phyloP scores from a whole-genome alignment of 92 coral and sea anemone genomes.

The Epizoanthus ramosus region DNA sequence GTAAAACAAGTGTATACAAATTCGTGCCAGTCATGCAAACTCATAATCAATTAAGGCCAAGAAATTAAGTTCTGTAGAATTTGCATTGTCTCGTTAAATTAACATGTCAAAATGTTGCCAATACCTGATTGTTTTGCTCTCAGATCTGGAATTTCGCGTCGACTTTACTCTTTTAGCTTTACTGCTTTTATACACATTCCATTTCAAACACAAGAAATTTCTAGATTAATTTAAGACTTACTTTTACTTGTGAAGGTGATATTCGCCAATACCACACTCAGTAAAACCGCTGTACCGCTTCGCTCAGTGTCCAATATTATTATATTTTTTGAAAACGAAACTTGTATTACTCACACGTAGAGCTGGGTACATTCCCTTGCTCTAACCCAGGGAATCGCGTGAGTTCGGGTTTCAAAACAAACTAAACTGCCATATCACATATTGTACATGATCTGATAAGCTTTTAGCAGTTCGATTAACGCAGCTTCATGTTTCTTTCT shows the following conservation, averaged over 20 bases:
- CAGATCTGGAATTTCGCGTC: neutral
- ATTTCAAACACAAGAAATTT: too few relatives aligned
- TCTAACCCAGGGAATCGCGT: neutral
- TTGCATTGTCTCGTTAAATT: neutral
- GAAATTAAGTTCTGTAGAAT: neutral
- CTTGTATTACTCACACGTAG: neutral
- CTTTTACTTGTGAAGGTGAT: neutral
- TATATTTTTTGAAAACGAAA: neutral
- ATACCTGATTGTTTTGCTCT: neutral
- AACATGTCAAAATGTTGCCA: neutral
- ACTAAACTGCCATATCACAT: neutral
- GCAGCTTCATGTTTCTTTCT: too few relatives aligned
- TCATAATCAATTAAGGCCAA: neutral
- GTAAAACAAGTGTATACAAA: neutral
- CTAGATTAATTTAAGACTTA: neutral
- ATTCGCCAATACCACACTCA: neutral
- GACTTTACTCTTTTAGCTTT: too few relatives aligned
- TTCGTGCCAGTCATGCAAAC: neutral
- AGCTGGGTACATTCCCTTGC: neutral
- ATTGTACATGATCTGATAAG: constrained; percentile 8
- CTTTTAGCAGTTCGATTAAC: neutral
- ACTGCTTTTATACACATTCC: too few relatives aligned
- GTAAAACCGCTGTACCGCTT: neutral
- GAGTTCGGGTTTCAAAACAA: neutral
- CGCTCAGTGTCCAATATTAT: neutral